These are phyloP conservation scores for Lepeophtheirus nordmannii DNA, from an alignment of 2,888 invertebrate species.

Conservation along the genomic window DNA sequence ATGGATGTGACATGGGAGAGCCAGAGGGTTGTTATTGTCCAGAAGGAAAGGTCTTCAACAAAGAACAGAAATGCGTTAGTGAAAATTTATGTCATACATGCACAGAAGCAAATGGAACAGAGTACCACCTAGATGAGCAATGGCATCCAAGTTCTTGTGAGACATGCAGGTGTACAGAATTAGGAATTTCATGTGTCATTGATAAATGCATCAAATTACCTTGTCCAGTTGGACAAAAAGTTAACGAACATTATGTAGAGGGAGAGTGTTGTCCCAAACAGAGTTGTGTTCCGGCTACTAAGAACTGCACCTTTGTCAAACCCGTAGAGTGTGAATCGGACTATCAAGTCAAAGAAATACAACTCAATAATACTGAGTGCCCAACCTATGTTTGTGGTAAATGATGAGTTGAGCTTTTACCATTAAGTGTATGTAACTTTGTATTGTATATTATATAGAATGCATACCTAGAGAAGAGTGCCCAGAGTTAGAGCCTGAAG, in stretches of 20 bases:
- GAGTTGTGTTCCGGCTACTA: not conserved
- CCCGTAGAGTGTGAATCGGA: not conserved
- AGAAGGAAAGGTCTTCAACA: not conserved
- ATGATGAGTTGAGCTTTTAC: too few relatives aligned
- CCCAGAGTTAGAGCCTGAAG: not conserved
- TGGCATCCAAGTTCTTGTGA: not conserved
- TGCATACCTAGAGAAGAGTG: not conserved
- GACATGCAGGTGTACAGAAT: not conserved
- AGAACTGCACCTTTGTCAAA: not conserved
- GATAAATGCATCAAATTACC: not conserved
- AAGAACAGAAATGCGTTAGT: not conserved
- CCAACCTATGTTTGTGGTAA: not conserved
- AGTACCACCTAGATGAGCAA: not conserved
- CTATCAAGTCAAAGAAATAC: not conserved
- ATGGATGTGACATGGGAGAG: not conserved
- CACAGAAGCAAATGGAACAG: not conserved
- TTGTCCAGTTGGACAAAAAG: not conserved
- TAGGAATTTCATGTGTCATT: not conserved
- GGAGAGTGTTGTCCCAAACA: not conserved
- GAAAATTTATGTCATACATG: not conserved
- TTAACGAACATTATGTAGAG: not conserved
- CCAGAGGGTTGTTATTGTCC: slow-evolving; percentile 1
- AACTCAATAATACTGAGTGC: not conserved
- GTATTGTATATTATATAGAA: not conserved
- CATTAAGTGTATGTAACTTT: too few relatives aligned